These are phyloP conservation scores for Synodontis membranacea DNA, from an alignment of 2,113 vertebrate species.

Conservation along the genomic window DNA sequence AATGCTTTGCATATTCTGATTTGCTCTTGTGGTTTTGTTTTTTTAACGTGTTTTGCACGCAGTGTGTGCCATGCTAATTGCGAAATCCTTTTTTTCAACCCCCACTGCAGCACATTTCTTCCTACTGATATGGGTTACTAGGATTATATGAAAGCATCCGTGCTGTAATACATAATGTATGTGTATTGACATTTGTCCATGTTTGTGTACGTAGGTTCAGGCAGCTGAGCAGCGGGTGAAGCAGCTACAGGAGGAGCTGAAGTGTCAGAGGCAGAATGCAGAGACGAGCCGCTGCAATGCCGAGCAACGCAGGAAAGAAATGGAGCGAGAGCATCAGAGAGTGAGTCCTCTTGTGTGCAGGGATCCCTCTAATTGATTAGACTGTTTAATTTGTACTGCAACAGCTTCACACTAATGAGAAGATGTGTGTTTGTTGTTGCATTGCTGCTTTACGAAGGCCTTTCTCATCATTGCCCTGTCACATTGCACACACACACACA, in stretches of 20 bases:
- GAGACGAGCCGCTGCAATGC: slow-evolving; percentile 72
- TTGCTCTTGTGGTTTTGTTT: background rate
- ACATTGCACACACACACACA: background rate
- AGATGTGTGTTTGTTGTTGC: background rate
- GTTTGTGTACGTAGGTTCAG: slow-evolving; percentile 59
- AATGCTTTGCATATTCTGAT: background rate
- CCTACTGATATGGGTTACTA: background rate
- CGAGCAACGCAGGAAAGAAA: slow-evolving; percentile 71
- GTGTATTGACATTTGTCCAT: too few species aligned
- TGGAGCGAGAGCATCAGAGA: slow-evolving; percentile 77
- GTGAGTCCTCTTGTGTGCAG: slow-evolving; percentile 53
- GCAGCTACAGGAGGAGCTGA: slow-evolving; percentile 77
- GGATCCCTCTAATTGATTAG: background rate
- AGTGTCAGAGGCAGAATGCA: slow-evolving; percentile 75
- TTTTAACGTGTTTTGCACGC: background rate
- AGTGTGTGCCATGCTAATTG: background rate
- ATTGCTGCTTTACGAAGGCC: background rate
- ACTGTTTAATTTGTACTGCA: background rate
- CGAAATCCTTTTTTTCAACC: background rate
- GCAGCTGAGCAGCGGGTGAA: slow-evolving; percentile 69
- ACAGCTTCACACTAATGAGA: background rate
- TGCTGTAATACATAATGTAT: background rate
- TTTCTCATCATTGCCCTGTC: background rate
- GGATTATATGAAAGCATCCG: background rate
- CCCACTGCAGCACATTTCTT: background rate